Percentiles rank a stretch among this genome's conserved stretches.
Conservation (phyloP, 1,140 invertebrate genomes). For the Drosophila arizonae region DNA sequence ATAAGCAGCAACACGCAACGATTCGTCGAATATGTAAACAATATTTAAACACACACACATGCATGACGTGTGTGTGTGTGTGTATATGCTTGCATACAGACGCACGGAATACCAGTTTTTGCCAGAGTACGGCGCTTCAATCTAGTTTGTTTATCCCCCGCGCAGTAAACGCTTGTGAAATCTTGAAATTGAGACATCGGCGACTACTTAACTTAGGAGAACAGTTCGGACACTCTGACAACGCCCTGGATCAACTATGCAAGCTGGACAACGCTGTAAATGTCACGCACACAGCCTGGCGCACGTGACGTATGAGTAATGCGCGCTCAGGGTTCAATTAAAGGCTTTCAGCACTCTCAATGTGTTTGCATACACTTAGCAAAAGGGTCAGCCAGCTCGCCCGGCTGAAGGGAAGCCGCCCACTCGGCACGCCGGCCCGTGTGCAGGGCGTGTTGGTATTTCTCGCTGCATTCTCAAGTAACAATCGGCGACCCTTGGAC, state of each 20-base stretch:
- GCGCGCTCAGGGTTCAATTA: constrained; percentile 14
- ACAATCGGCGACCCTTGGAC: constrained; percentile 37
- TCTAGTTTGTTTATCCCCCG: constrained; percentile 50
- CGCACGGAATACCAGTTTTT: constrained; percentile 48
- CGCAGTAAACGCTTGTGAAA: constrained; percentile 7
- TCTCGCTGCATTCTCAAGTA: constrained; percentile 41
- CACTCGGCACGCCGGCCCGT: constrained; percentile 54
- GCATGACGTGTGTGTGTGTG: constrained; percentile 19
- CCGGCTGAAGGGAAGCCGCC: not conserved
- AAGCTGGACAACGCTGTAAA: constrained; percentile 3
- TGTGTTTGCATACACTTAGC: not conserved
- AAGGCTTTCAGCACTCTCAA: not conserved
- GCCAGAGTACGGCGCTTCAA: constrained; percentile 64
- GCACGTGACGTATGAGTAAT: constrained; percentile 57
- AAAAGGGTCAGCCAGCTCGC: not conserved
- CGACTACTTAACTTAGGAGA: too few species aligned
- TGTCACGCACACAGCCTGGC: constrained; percentile 24
- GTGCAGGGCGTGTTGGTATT: constrained; percentile 62
- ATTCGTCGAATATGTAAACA: constrained; percentile 31
- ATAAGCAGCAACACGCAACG: constrained; percentile 57
- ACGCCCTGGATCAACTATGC: not conserved
- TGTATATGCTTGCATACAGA: constrained; percentile 9
- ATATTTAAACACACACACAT: constrained; percentile 7
- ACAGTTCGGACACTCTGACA: too few species aligned
- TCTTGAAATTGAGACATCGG: constrained; percentile 10